phyloP scores from a whole-genome alignment of 2,113 vertebrate species.

The Ciconia stormi region DNA sequence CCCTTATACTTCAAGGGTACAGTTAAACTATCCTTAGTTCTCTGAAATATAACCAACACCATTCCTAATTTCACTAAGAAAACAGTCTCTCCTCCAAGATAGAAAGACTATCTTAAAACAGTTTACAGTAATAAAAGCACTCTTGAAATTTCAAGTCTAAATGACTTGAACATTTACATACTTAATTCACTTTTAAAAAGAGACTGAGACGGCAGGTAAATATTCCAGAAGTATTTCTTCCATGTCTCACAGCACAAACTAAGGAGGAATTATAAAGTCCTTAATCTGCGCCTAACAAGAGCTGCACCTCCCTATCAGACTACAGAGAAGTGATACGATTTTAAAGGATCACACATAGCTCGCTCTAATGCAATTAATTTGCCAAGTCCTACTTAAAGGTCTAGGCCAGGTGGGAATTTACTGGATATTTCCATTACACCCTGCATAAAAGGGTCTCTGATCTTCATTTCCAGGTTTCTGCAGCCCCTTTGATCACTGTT shows the following conservation, averaged over 20 bases:
- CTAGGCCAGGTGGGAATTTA: slow-evolving; percentile 40
- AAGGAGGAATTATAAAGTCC: background rate
- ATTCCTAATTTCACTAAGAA: background rate
- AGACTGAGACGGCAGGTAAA: background rate
- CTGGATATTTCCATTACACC: slow-evolving; percentile 31
- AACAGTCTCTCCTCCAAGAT: background rate
- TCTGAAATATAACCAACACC: background rate
- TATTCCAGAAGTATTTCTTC: background rate
- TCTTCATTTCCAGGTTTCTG: slow-evolving; percentile 39
- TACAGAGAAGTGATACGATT: background rate
- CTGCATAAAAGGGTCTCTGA: slow-evolving; percentile 37
- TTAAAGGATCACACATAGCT: background rate
- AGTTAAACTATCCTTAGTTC: background rate
- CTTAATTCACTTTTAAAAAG: background rate
- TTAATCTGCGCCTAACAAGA: background rate
- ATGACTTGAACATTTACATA: background rate
- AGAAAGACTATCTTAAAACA: background rate
- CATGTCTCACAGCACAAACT: background rate
- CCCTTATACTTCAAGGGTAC: background rate
- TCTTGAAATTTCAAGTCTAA: background rate
- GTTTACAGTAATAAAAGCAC: background rate
- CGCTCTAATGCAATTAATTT: slow-evolving; percentile 26
- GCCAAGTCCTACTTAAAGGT: slow-evolving; percentile 42
- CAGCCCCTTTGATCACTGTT: slow-evolving; percentile 23
- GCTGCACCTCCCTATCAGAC: background rate